Conservation (phyloP, 2,888 invertebrate species). For the Ctenicera cuprea region DNA sequence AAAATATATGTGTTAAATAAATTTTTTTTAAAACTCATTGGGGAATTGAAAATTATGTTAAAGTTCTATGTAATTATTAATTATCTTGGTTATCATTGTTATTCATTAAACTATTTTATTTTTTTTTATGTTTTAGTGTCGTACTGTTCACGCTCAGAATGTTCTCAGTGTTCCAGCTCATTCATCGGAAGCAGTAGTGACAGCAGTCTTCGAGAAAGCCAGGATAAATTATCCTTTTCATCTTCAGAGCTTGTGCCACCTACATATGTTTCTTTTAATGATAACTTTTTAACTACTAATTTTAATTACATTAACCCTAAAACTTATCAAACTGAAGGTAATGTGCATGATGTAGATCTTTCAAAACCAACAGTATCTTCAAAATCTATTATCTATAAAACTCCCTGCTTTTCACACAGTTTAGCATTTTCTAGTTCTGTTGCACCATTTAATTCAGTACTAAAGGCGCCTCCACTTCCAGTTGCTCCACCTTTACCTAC, state of each 20-base stretch:
- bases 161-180: conserved; percentile 78
- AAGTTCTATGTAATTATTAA: too few relatives aligned
- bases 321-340: conserved; percentile 66
- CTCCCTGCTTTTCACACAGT: conserved; percentile 1
- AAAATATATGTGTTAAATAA: too few relatives aligned
- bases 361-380: conserved; percentile 61
- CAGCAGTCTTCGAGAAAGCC: conserved; percentile 59
- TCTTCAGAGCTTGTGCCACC: conserved; percentile 18
- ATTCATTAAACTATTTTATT: too few relatives aligned
- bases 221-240: conserved; percentile 7
- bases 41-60: too few relatives aligned
- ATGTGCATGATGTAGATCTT: conserved; percentile 58
- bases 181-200: conserved; percentile 70
- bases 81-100: too few relatives aligned
- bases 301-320: conserved; percentile 69
- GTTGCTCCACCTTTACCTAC: conserved; percentile 52
- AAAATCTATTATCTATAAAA: conserved; percentile 59
- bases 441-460: background rate
- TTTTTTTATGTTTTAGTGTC: conserved; percentile 75
- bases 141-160: conserved; percentile 83
- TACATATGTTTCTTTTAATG: conserved; percentile 60
- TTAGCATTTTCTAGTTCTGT: background rate
- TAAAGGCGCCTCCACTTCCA: conserved; percentile 59
- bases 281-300: conserved; percentile 69
- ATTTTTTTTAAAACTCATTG: too few relatives aligned